Base-by-base conservation (phyloP, 2,113 vertebrate genomes). In the Falcunculus frontatus region DNA sequence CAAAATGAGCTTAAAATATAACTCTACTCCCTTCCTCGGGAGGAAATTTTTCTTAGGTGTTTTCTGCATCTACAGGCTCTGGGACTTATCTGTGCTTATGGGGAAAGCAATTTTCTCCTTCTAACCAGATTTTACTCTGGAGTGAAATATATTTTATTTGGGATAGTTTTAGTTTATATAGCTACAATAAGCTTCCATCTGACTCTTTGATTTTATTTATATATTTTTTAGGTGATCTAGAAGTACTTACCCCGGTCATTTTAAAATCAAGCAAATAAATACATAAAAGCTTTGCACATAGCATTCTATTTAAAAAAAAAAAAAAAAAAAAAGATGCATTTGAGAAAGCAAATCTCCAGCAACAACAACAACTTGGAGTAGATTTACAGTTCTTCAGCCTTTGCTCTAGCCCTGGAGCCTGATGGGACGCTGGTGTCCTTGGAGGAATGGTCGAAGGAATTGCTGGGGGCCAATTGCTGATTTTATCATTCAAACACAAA, bases 401-500 rank as follows among this genome's bases (percentile, higher is more conserved):
- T 96, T 97, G 95, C 97, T 97, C 96, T 93, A 97, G 97, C 98
- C 98, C 98, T 96, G 95, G 65, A 98, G 98, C 97, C 97, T 98
- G 98, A 98, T 98, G 98, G 98, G 98, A 98, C 97, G 93, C 86
- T 94, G 97, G 97, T 98, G 98, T 98, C 98, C 98, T 98, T 98
- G 98, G 98, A 98, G 98, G 98, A 98, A 98, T 96, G 97, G 98
- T 95, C 96, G 97, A 98, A 98, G 98, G 97, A 98, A 98, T 98
- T 96, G 98, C 98, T 98, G 96, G 96, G 97, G 98, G 98, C 98
- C 97, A 97, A 98, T 97, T 98, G 97, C 98, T 98, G 98, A 98
- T 98, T 98, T 98, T 98, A 98, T 98, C 98, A 98, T 98, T 98
- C 98, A 98, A 98, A 98, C 98, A 98, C 98, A 98, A 98, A 98